Evolutionary conservation across 1,140 invertebrate species (phyloP), one percentile per base, ranked within the genome.

Genomic region (Wasmannia auropunctata): DNA sequence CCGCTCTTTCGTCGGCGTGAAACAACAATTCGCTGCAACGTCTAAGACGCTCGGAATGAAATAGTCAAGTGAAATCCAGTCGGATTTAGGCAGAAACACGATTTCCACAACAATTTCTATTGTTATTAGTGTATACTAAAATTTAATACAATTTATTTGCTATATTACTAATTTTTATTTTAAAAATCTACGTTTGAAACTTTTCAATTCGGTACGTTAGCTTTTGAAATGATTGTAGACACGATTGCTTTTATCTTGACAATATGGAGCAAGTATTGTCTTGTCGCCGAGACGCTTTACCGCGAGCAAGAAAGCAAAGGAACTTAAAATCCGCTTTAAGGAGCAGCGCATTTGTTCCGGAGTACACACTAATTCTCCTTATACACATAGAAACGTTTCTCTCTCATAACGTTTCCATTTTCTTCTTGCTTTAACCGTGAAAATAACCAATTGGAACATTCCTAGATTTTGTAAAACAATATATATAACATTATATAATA

Each of bases 241-340:
- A 67, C 11, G 37, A 43, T 28, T 51, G 28, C 60, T 65, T 43
- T 81, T 69, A 69, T 40, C 25, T 56, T 22, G 63, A 43, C 22
- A 69, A 69, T 67, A n/a, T 11, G 28, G 6, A 46, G 1, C 14
- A 63, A 79, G 43, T 43, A 56, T 56, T 70, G 34, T 81, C 10
- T 16, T n/a, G 31, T 63, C 28, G 8, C 25, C 16, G 16, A 81
- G 25, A 81, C 5, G 19, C 14, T 49, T 54, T 81, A 25, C 19
- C 25, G 11, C 37, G 37, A 40, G 25, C 77, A 56, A 70, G 25
- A 58, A 70, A 72, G 4, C 19, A 2, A 37, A 56, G 34, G 1
- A 72, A 81, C 65, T 72, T 56, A 34, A 58, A 81, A 81, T 56
- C 28, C 25, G 25, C 28, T 14, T 72, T 72, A 69, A 43, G 58